phyloP scores from a whole-genome alignment of 1,140 invertebrate species.

The Zaprionus lachaisei region DNA sequence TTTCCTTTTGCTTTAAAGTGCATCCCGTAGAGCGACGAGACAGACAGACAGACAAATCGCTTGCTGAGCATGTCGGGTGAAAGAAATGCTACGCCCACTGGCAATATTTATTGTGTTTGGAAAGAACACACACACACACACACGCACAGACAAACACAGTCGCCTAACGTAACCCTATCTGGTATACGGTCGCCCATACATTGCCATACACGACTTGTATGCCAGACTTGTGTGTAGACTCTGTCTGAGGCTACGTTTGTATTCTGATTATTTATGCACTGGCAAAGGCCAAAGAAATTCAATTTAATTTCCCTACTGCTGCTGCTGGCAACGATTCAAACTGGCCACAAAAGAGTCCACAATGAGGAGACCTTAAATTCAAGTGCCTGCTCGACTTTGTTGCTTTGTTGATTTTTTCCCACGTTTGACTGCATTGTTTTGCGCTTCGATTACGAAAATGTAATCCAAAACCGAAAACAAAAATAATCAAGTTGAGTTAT shows the following conservation, averaged over 20 bases:
- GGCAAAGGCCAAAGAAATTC: constrained; percentile 36
- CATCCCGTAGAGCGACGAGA: constrained; percentile 32
- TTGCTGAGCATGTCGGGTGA: background rate
- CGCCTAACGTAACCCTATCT: constrained; percentile 49
- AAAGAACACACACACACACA: constrained; percentile 16
- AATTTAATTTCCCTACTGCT: constrained; percentile 48
- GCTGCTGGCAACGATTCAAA: constrained; percentile 42
- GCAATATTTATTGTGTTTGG: constrained; percentile 69
- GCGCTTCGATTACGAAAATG: constrained; percentile 49
- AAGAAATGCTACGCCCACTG: constrained; percentile 54
- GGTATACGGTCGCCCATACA: constrained; percentile 9
- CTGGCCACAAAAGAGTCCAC: constrained; percentile 32
- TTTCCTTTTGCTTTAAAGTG: constrained; percentile 49
- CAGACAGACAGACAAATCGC: constrained; percentile 40
- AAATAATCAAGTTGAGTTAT: constrained; percentile 49
- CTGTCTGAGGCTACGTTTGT: constrained; percentile 18
- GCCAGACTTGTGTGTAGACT: background rate
- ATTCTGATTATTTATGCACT: constrained; percentile 65
- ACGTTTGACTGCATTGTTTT: constrained; percentile 46
- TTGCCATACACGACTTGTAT: background rate
- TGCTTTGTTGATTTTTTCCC: background rate
- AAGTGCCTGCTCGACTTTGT: constrained; percentile 19
- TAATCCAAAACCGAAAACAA: constrained; percentile 35
- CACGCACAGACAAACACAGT: constrained; percentile 12
- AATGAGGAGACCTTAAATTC: constrained; percentile 32